A percentile compares a stretch with the other conserved stretches of the same genome.
Evolutionary conservation across 2,113 vertebrate genomes (phyloP).

Genomic region (Semnornis frantzii): DNA sequence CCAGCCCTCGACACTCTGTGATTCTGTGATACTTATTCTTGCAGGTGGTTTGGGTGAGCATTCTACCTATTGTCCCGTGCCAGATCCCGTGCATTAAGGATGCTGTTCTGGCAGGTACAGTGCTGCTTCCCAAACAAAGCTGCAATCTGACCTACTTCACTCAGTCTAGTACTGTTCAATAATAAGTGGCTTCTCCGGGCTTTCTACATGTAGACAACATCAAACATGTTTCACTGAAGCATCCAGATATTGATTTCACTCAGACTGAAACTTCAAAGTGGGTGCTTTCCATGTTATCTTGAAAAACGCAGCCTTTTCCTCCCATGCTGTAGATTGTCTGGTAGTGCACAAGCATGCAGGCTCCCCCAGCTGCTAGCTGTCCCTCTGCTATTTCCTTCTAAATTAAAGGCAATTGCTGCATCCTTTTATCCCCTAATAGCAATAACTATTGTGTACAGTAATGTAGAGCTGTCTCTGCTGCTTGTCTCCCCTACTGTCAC

Average conservation of each 20-base stretch:
- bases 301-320: neutral
- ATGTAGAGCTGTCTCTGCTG: neutral
- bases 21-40: neutral
- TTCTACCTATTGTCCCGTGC: neutral
- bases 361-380: neutral
- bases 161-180: constrained; percentile 42
- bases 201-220: constrained; percentile 62
- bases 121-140: constrained; percentile 28
- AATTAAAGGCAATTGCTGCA: neutral
- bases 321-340: neutral
- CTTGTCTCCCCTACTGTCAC: neutral
- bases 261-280: constrained; percentile 36
- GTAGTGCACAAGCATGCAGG: neutral
- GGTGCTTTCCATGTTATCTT: constrained; percentile 13
- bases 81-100: neutral
- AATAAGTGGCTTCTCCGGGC: constrained; percentile 30
- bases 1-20: too few relatives aligned
- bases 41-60: neutral
- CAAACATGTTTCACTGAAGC: constrained; percentile 50
- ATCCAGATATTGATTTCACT: constrained; percentile 59
- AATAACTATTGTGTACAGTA: neutral
- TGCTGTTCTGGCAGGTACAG: constrained; percentile 35
- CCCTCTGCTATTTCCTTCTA: constrained; percentile 24
- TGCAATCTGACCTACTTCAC: constrained; percentile 55
- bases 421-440: neutral